These are phyloP conservation scores for Musca domestica DNA, from an alignment of 1,140 invertebrate genomes.

Conservation along the genomic window DNA sequence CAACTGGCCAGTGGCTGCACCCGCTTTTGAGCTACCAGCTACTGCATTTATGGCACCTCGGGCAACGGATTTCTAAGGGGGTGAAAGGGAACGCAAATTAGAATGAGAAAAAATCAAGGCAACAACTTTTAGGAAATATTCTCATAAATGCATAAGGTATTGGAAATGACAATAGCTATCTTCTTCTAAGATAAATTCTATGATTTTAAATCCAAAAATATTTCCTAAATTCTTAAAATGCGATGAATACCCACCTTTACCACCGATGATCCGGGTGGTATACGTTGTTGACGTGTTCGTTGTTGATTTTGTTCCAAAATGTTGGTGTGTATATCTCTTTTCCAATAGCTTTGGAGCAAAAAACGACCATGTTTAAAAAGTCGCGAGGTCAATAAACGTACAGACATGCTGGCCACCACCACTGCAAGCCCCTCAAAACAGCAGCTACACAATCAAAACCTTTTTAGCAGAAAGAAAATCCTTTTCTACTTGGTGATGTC, in stretches of 20 bases:
- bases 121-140: no score
- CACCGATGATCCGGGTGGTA: conserved; percentile 30
- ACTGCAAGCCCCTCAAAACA: not conserved
- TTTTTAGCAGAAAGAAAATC: no score
- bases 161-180: no score
- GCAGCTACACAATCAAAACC: not conserved
- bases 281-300: conserved; percentile 36
- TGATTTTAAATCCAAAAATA: not conserved
- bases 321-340: conserved; percentile 57
- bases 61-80: not conserved
- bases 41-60: conserved; percentile 18
- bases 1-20: conserved; percentile 2
- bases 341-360: conserved; percentile 55
- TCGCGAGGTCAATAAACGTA: conserved; percentile 56
- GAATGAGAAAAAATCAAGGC: no score
- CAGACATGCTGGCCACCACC: conserved; percentile 56
- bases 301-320: conserved; percentile 58
- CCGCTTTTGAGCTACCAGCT: not conserved
- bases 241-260: conserved; percentile 40
- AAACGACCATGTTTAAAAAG: conserved; percentile 61
- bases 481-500: not conserved
- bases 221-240: no score
- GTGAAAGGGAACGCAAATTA: not conserved
- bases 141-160: no score
- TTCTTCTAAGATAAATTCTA: no score